Conservation (phyloP, 2,888 invertebrate genomes). For the Mythimna ferrago region DNA sequence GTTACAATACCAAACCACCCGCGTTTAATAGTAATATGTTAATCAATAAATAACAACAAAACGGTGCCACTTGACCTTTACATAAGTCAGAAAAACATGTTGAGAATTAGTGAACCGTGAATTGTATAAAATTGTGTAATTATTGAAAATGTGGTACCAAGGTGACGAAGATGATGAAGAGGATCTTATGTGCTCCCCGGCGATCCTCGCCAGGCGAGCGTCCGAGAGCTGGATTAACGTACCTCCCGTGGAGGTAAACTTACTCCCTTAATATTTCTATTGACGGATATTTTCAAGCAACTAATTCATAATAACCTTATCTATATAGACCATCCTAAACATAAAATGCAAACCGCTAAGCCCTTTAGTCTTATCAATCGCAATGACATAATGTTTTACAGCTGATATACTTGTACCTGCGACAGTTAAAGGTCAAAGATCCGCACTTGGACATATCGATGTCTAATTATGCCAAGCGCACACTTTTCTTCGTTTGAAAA, state of each 20-base stretch:
- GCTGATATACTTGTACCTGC: conserved; percentile 1
- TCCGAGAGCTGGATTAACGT: conserved; percentile 97
- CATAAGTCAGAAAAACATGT: conserved; percentile 45
- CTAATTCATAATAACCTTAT: neutral
- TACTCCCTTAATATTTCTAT: conserved; percentile 38
- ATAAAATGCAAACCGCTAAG: neutral
- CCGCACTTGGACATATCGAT: neutral
- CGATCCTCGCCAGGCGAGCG: conserved; percentile 95
- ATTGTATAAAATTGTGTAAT: conserved; percentile 54
- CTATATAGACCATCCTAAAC: neutral
- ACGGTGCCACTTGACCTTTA: conserved; percentile 26
- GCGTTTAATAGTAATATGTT: conserved; percentile 38
- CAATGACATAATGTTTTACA: conserved; percentile 33
- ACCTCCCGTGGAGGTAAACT: conserved; percentile 95
- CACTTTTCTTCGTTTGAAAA: conserved; percentile 2
- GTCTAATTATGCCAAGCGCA: conserved; percentile 12
- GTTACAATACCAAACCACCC: conserved; percentile 43
- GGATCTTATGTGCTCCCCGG: conserved; percentile 96
- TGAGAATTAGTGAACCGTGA: conserved; percentile 49
- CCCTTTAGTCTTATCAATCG: conserved; percentile 4
- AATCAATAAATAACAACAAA: conserved; percentile 28
- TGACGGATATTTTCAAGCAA: neutral
- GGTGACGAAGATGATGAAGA: conserved; percentile 96
- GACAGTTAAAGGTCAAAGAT: conserved; percentile 50
- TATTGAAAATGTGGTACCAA: conserved; percentile 93